Evolutionary conservation across 1,140 invertebrate species (phyloP).

Genomic region (Drosophila rufa): DNA sequence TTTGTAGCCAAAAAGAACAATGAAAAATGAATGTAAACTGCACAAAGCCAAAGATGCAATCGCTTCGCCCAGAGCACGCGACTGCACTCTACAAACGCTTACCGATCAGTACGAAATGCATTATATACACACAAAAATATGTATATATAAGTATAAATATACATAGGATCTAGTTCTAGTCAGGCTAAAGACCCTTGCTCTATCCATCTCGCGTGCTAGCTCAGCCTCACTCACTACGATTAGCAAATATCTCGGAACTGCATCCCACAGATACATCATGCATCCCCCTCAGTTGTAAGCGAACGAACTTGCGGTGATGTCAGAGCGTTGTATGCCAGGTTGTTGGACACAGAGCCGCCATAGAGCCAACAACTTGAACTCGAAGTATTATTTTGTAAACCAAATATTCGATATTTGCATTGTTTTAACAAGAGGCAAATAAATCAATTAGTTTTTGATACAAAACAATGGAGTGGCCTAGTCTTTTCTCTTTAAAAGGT

Average conservation of each 20-base stretch:
- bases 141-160: slow-evolving; percentile 15
- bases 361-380: slow-evolving; percentile 40
- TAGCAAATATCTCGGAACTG: slow-evolving; percentile 25
- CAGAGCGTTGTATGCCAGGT: slow-evolving; percentile 48
- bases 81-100: slow-evolving; percentile 72
- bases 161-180: slow-evolving; percentile 50
- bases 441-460: slow-evolving; percentile 76
- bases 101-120: slow-evolving; percentile 76
- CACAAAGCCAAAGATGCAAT: slow-evolving; percentile 73
- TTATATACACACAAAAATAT: slow-evolving; percentile 33
- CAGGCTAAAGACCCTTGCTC: slow-evolving; percentile 25
- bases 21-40: slow-evolving; percentile 37
- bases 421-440: slow-evolving; percentile 73
- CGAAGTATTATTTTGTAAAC: slow-evolving; percentile 79
- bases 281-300: slow-evolving; percentile 20
- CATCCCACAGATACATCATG: slow-evolving; percentile 20
- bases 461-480: slow-evolving; percentile 5
- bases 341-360: slow-evolving; percentile 41
- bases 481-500: too few species aligned
- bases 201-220: slow-evolving; percentile 26
- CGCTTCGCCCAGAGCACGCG: slow-evolving; percentile 67
- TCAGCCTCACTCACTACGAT: slow-evolving; percentile 29
- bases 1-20: slow-evolving; percentile 65
- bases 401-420: slow-evolving; percentile 75
- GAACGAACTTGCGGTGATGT: slow-evolving; percentile 25